Evolutionary conservation across 2,113 vertebrate species (phyloP), one percentile per base, ranked within the genome.

Genomic region (Pseudorhombus dupliciocellatus): DNA sequence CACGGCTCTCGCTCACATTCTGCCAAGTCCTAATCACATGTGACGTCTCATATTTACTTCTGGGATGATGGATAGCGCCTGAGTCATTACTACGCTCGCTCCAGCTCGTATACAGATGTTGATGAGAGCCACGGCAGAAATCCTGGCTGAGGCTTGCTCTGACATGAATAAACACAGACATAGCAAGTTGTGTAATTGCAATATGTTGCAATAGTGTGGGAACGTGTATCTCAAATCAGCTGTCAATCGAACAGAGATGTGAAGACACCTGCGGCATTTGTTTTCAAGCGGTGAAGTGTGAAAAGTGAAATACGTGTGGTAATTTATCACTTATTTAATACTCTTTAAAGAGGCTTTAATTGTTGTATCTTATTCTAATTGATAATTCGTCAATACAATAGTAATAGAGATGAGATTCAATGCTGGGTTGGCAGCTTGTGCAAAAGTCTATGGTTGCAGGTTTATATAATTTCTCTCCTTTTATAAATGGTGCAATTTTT

Each of bases 11-110:
- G 8, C 75, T 66, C 58, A n/a, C 69, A 46, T 81, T 76, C 77
- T 79, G 81, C 76, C 75, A 80, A 75, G 64, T 82, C 83, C 70
- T 87, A 88, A 88, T 85, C 80, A 80, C 69, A 84, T 79, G 67
- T 80, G 85, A 87, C 86, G 82, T 76, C 70, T 85, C 77, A 51
- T 73, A 79, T 87, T 84, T 80, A 75, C 78, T 86, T 67, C 61
- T 76, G 46, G 46, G 75, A 69, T 63, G 84, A 85, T 73, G 80
- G 78, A 79, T 80, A 22, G 70, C 25, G 75, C 69, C 65, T 83
- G 74, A 88, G 66, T 89, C 77, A 84, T 85, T 78, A 81, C 79
- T 72, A 57, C 53, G 31, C 65, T 78, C 60, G 70, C 55, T 46
- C 52, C 66, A 30, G 53, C 53, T 68, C 22, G 5, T 70, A 66